Evolutionary conservation across 92 coral and sea anemone genomes (phyloP).

Genomic region (Palythoa caribaeorum): DNA sequence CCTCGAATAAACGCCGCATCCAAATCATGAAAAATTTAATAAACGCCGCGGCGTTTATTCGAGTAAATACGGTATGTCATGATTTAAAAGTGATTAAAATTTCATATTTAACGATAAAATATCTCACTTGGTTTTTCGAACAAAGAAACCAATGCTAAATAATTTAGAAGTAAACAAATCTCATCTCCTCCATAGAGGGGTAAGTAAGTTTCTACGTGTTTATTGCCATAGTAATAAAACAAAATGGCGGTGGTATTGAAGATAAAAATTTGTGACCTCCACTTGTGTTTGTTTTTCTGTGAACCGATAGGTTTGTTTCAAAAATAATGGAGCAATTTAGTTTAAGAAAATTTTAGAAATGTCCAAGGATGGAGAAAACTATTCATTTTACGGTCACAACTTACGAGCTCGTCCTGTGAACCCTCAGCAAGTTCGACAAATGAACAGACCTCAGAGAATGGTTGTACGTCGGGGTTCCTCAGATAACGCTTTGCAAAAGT

Average conservation of each 20-base stretch:
- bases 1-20: too few relatives aligned
- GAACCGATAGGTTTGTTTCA: not conserved
- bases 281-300: not conserved
- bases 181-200: not conserved
- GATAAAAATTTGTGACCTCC: not conserved
- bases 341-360: not conserved
- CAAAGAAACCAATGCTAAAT: not conserved
- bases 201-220: not conserved
- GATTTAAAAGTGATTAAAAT: too few relatives aligned
- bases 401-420: constrained; percentile 60
- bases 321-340: constrained; percentile 23
- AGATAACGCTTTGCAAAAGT: constrained; percentile 51
- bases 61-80: too few relatives aligned
- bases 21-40: too few relatives aligned
- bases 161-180: too few relatives aligned
- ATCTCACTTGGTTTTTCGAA: not conserved
- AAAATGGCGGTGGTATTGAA: constrained; percentile 35
- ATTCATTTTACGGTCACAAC: constrained; percentile 82
- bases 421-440: constrained; percentile 49
- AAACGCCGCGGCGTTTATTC: too few relatives aligned
- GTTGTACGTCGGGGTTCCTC: constrained; percentile 55
- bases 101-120: not conserved
- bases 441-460: constrained; percentile 42
- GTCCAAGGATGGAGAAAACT: constrained; percentile 66
- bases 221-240: constrained; percentile 54